Conservation (phyloP, 2,888 invertebrate species). For the Pterostichus niger region DNA sequence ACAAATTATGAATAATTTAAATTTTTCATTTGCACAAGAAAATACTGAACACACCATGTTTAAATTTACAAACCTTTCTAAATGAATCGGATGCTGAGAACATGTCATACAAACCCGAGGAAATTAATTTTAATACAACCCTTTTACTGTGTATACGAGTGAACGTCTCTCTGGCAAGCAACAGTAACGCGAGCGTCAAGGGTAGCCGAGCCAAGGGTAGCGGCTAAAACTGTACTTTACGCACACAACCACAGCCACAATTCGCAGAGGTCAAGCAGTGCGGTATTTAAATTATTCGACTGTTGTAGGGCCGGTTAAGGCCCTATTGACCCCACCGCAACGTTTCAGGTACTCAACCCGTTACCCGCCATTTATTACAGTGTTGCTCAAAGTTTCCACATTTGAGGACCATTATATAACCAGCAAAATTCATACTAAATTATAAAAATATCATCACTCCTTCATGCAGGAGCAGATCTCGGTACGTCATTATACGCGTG, state of each 20-base stretch:
- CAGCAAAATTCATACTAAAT: background rate
- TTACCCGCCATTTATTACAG: background rate
- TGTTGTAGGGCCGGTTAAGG: slow-evolving; percentile 36
- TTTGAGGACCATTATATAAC: no score
- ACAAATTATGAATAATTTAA: no score
- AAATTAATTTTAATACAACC: slow-evolving; percentile 47
- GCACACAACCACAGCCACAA: slow-evolving; percentile 23
- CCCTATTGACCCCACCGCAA: slow-evolving; percentile 20
- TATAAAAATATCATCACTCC: no score
- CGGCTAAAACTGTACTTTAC: slow-evolving; percentile 15
- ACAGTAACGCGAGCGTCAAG: no score
- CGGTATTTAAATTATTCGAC: slow-evolving; percentile 61
- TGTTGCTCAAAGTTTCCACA: no score
- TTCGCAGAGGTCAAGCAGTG: slow-evolving; percentile 45
- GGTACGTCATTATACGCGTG: no score
- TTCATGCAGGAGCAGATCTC: no score
- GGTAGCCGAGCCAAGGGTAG: background rate
- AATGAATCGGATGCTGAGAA: background rate
- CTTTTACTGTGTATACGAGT: background rate
- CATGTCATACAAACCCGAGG: slow-evolving; percentile 29
- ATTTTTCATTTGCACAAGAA: no score
- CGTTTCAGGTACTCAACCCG: slow-evolving; percentile 21
- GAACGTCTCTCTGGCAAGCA: background rate
- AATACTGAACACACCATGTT: no score
- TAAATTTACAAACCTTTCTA: background rate